phyloP scores from a whole-genome alignment of 1,140 invertebrate species.

The Drosophila kanapiae region DNA sequence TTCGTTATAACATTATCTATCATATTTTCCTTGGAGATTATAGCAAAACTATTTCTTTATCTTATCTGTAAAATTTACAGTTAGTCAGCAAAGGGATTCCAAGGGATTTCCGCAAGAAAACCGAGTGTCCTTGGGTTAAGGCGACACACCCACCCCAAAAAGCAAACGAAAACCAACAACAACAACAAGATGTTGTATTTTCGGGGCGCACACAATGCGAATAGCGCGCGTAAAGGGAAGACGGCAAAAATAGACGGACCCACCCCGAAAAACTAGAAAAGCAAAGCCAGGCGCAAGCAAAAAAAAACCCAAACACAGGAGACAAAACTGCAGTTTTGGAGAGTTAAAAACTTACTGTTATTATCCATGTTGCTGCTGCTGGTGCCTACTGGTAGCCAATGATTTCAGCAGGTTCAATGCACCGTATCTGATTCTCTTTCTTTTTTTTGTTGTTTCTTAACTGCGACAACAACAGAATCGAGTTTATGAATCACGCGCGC shows the following conservation, averaged over 20 bases:
- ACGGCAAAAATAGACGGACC: constrained; percentile 63
- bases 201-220: constrained; percentile 65
- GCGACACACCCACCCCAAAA: constrained; percentile 46
- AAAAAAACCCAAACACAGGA: constrained; percentile 8
- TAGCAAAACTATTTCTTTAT: background rate
- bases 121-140: constrained; percentile 37
- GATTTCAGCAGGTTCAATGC: constrained; percentile 72
- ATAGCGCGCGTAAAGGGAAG: constrained; percentile 50
- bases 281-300: constrained; percentile 11
- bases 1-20: too few relatives aligned
- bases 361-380: constrained; percentile 35
- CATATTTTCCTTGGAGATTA: background rate
- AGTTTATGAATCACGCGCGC: constrained; percentile 79
- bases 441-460: constrained; percentile 13
- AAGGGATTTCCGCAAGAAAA: constrained; percentile 2
- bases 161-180: constrained; percentile 27
- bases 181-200: constrained; percentile 20
- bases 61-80: background rate
- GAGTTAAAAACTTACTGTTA: constrained; percentile 28
- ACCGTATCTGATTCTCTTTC: constrained; percentile 35
- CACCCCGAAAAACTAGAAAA: constrained; percentile 65
- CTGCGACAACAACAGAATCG: constrained; percentile 34
- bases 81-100: background rate
- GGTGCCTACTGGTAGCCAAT: constrained; percentile 46
- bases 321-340: constrained; percentile 15